These are phyloP conservation scores for Myripristis jacobus DNA, from an alignment of 2,797 vertebrate genomes.

Conservation along the genomic window DNA sequence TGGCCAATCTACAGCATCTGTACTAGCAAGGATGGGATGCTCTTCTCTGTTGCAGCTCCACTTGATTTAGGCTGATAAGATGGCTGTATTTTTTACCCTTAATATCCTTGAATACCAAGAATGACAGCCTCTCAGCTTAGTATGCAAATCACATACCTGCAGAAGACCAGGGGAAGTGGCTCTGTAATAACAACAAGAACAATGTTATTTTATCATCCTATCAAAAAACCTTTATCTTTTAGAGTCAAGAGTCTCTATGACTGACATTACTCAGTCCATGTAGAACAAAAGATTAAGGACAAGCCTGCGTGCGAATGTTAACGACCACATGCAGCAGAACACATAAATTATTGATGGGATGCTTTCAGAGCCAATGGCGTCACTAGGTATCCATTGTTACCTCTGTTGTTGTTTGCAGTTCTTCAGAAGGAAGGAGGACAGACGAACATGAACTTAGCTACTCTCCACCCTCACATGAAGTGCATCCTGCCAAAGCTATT, in stretches of 20 bases:
- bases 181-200: conserved; percentile 25
- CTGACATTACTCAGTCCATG: conserved; percentile 41
- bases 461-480: conserved; percentile 29
- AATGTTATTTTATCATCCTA: conserved; percentile 41
- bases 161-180: conserved; percentile 8
- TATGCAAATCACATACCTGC: conserved; percentile 17
- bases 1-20: too few species aligned
- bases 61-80: too few species aligned
- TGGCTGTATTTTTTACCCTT: too few species aligned
- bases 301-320: conserved; percentile 48
- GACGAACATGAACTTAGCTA: conserved; percentile 36
- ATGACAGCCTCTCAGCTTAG: conserved; percentile 2
- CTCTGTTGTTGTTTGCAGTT: conserved; percentile 65
- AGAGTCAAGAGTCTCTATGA: conserved; percentile 42
- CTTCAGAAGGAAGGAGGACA: conserved; percentile 42
- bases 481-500: conserved; percentile 39
- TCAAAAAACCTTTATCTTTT: conserved; percentile 36
- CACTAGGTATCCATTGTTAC: conserved; percentile 75
- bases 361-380: conserved; percentile 69
- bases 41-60: too few species aligned
- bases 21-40: too few species aligned
- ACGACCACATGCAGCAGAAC: conserved; percentile 62
- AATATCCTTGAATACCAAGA: background rate
- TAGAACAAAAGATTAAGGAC: conserved; percentile 52
- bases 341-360: conserved; percentile 75